phyloP scores from a whole-genome alignment of 2,797 vertebrate species.

The Argentina silus region DNA sequence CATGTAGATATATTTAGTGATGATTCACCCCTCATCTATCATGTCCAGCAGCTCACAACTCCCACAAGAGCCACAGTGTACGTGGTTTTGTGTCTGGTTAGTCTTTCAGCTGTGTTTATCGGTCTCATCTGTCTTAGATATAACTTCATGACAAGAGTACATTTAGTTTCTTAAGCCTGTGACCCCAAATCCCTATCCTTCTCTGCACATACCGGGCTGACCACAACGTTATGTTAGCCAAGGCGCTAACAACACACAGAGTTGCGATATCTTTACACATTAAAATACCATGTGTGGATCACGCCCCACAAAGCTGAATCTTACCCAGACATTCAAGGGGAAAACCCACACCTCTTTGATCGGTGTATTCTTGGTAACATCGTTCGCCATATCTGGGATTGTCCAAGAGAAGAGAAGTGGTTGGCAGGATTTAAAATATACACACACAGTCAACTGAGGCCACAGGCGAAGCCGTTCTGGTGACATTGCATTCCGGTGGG shows the following conservation, averaged over 20 bases:
- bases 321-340: conserved; percentile 48
- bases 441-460: conserved; percentile 59
- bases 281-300: conserved; percentile 49
- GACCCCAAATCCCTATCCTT: conserved; percentile 53
- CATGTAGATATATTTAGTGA: not conserved
- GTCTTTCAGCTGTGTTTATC: conserved; percentile 25
- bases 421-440: conserved; percentile 60
- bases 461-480: conserved; percentile 70
- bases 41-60: conserved; percentile 30
- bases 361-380: conserved; percentile 64
- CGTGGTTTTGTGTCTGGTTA: conserved; percentile 18
- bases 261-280: conserved; percentile 62
- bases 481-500: conserved; percentile 64
- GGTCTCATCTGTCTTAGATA: conserved; percentile 58
- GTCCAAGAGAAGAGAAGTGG: conserved; percentile 55
- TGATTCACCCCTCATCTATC: not conserved
- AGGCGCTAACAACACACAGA: conserved; percentile 62
- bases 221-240: conserved; percentile 56
- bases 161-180: conserved; percentile 59
- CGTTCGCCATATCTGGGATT: conserved; percentile 54
- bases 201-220: conserved; percentile 57
- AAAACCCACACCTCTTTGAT: conserved; percentile 59
- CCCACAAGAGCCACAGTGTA: conserved; percentile 31
- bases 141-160: conserved; percentile 55
- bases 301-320: conserved; percentile 31